Conservation (phyloP, 2,113 vertebrate species). For the Bujurquina vittata region DNA sequence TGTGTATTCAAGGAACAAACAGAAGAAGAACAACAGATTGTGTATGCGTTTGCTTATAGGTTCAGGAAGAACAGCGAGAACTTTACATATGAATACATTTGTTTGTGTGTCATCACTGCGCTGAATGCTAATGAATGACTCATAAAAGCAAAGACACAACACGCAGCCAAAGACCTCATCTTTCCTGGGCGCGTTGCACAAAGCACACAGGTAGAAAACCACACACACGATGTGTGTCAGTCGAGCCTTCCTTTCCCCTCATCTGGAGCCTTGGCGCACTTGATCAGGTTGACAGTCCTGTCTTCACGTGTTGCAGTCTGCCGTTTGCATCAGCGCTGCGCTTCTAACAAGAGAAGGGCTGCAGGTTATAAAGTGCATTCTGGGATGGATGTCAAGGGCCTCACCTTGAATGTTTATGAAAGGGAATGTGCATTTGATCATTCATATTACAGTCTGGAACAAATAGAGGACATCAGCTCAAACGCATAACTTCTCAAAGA, state of each 20-base stretch:
- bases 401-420: neutral
- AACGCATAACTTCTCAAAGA: neutral
- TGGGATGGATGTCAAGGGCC: neutral
- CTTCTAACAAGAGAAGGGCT: constrained; percentile 1
- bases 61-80: neutral
- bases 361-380: constrained; percentile 11
- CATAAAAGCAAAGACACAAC: constrained; percentile 20
- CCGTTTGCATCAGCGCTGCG: neutral
- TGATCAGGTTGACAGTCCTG: constrained; percentile 6
- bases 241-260: neutral
- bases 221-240: neutral
- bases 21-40: neutral
- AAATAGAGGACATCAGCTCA: neutral
- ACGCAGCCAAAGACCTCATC: neutral
- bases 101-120: neutral
- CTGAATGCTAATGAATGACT: constrained; percentile 28
- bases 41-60: neutral
- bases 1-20: neutral
- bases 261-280: neutral
- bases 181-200: neutral
- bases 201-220: neutral
- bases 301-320: constrained; percentile 1
- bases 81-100: neutral
- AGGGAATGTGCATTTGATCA: constrained; percentile 9
- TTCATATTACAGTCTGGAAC: neutral